A percentile compares a stretch with the other conserved stretches of the same genome.
phyloP scores from a whole-genome alignment of 2,888 invertebrate species.

The Cephus pulcher region DNA sequence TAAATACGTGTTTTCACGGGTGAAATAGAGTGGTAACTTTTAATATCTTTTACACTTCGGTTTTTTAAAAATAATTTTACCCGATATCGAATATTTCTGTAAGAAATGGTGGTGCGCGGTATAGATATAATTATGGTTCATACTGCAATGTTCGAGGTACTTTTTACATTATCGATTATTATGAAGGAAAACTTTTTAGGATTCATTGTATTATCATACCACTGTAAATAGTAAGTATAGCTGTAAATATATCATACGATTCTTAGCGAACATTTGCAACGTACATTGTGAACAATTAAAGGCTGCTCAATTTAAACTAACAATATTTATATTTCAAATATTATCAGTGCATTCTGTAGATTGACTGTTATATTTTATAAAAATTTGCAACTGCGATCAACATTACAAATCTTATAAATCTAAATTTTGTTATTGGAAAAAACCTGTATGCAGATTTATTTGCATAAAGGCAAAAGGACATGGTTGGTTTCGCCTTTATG shows the following conservation, averaged over 20 bases:
- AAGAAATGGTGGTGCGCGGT: neutral
- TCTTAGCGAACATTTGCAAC: constrained; percentile 26
- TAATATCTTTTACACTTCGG: too few relatives aligned
- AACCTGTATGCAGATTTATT: neutral
- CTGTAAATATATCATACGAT: constrained; percentile 43
- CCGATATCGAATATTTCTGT: neutral
- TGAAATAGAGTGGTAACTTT: neutral
- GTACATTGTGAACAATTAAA: constrained; percentile 20
- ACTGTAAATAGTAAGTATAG: constrained; percentile 47
- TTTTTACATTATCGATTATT: neutral
- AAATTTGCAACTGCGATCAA: neutral
- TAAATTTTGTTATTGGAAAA: neutral
- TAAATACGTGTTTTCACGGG: neutral
- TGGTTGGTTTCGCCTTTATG: neutral
- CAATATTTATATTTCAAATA: constrained; percentile 1
- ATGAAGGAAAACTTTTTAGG: constrained; percentile 4
- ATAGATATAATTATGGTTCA: neutral
- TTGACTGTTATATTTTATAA: neutral
- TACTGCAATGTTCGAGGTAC: neutral
- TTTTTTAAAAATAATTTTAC: neutral
- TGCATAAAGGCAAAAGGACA: neutral
- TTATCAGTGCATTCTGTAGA: neutral
- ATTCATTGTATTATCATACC: constrained; percentile 35
- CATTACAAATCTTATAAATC: neutral
- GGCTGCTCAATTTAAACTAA: constrained; percentile 37